A percentile compares a stretch with the other conserved stretches of the same genome.
Conservation (phyloP, 2,888 invertebrate genomes). For the Petrolisthes cinctipes region DNA sequence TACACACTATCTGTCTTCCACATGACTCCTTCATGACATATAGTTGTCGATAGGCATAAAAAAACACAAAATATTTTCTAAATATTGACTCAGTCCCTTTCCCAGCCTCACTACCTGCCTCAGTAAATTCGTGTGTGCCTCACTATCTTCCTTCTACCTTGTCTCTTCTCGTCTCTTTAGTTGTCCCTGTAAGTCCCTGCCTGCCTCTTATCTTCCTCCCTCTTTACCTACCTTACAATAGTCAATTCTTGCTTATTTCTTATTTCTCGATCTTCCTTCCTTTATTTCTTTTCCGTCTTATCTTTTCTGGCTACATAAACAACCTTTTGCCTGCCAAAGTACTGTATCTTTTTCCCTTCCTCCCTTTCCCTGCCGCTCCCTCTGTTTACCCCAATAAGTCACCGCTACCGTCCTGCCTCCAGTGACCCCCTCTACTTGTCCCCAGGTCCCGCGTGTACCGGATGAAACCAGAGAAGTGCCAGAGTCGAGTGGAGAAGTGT, state of each 20-base stretch:
- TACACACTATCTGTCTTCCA: no score
- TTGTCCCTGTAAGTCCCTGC: no score
- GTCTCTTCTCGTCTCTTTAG: no score
- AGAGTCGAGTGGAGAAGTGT: slow-evolving; percentile 51
- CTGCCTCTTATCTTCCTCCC: no score
- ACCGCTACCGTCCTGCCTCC: neutral
- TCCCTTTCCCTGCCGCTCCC: neutral
- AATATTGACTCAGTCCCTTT: no score
- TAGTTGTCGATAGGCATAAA: no score
- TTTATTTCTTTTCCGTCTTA: neutral
- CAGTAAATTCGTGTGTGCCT: no score
- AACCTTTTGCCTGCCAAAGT: neutral
- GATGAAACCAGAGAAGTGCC: slow-evolving; percentile 57
- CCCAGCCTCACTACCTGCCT: no score
- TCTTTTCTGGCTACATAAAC: neutral
- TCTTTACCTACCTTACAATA: no score
- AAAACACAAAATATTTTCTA: no score
- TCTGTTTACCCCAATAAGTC: neutral
- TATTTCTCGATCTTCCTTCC: neutral
- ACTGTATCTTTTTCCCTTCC: neutral
- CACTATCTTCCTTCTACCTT: no score
- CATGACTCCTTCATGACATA: no score
- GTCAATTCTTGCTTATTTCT: neutral
- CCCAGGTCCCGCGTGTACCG: slow-evolving; percentile 53
- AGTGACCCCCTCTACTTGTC: neutral